phyloP scores from a whole-genome alignment of 2,113 vertebrate species.

The Oryctolagus cuniculus region mOryCun1.1 NC_091440.1:76785001-76785500 shows the following conservation, averaged over 20 bases:
- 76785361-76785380: background rate
- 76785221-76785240: background rate
- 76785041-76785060: background rate
- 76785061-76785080: background rate
- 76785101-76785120: background rate
- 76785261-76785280: background rate
- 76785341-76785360: background rate
- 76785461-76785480: no score
- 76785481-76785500: no score
- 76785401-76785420: no score
- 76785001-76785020: background rate
- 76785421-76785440: no score
- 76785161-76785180: background rate
- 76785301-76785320: background rate
- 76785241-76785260: background rate
- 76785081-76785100: background rate
- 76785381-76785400: no score
- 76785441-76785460: no score
- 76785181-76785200: background rate
- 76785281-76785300: background rate
- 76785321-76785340: background rate
- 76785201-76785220: background rate
- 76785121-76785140: conserved; percentile 17
- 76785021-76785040: background rate
- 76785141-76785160: background rate